These are phyloP conservation scores for Sericinus montela DNA, from an alignment of 2,888 invertebrate species.

Conservation along the genomic window DNA sequence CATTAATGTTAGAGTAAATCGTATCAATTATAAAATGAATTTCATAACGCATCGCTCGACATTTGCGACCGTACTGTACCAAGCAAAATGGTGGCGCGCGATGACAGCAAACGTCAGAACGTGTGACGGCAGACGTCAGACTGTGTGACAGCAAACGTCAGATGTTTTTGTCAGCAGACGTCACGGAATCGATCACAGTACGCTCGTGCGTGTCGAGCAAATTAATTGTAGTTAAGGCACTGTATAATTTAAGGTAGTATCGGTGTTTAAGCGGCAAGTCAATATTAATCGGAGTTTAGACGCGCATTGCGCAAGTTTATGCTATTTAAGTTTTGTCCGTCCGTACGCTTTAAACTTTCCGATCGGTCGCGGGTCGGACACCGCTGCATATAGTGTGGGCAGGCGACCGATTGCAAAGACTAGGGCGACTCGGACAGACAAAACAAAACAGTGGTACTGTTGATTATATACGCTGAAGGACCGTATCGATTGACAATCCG, in stretches of 20 bases:
- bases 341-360: background rate
- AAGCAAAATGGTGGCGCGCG: background rate
- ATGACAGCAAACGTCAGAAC: background rate
- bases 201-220: background rate
- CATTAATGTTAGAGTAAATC: background rate
- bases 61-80: background rate
- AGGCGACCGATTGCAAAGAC: background rate
- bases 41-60: background rate
- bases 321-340: background rate
- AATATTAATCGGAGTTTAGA: slow-evolving; percentile 22
- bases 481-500: background rate
- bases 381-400: background rate
- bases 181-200: background rate
- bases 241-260: slow-evolving; percentile 4
- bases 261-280: slow-evolving; percentile 36
- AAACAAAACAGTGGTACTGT: background rate
- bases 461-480: background rate
- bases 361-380: background rate
- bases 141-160: background rate
- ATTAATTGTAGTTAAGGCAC: background rate
- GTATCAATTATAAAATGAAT: background rate
- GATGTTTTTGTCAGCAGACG: too few species aligned
- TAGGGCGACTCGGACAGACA: background rate
- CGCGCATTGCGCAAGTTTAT: background rate
- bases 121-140: too few species aligned